Base-by-base conservation (phyloP, 1,140 invertebrate genomes). In the Drosophila equinoxialis region DNA sequence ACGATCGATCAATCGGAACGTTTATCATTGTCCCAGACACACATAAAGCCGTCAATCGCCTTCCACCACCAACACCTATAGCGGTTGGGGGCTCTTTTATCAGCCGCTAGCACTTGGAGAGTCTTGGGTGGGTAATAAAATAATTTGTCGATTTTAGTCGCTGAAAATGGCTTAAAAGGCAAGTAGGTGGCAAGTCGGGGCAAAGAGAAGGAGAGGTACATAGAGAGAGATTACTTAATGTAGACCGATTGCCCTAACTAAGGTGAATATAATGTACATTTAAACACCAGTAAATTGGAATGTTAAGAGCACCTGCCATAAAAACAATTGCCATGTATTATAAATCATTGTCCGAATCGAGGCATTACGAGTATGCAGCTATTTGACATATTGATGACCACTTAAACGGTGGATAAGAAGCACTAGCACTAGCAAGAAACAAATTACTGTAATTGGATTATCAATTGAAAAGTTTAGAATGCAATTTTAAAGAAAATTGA, bases 291-390 rank as follows among this genome's bases (percentile, higher is more conserved):
- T 79, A 87, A 86, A 87, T 89, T 83, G 83, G 68, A 74, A 87
- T 83, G 77, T 87, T 89, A 74, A 89, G 80, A 87, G 84, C 83
- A 87, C 83, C 77, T 77, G 77, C 57, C 84, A 84, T 87, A 89
- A 87, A 86, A 63, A 51, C 58, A 58, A 55, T 60, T 68, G 45
- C 68, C 65, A 59, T 26, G 26, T 64, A 8, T 55, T 39, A 77
- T 77, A 77, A 77, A 77, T 77, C 74, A 77, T 77, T 76, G 74
- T 76, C 74, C 55, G 11, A 64, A 65, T 65, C 41, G 71, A 11
- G 10, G 10, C 37, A 59, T 51, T 45, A 63, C 57, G 26, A 59
- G 57, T 59, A 17, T 17, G 14, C 35, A 3, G 13, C 30, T 58
- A 35, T 35, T 35, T 17, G 55, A 35, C 55, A 17, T 35, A 35